Percentiles rank a stretch among this genome's conserved stretches.
Evolutionary conservation across 2,888 invertebrate genomes (phyloP).

Genomic region (Microctonus hyperodae): DNA sequence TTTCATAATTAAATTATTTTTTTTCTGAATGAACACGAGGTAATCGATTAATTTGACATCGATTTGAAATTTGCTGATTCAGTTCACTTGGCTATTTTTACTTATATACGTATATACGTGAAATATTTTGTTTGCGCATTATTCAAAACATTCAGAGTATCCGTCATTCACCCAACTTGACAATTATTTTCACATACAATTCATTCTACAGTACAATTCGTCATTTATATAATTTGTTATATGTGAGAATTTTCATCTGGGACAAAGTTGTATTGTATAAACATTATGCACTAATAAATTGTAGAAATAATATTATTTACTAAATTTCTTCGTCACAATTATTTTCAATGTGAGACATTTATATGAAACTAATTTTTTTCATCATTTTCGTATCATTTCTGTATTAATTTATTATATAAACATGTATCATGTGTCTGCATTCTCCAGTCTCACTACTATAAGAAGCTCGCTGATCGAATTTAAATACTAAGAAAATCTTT

Average conservation of each 20-base stretch:
- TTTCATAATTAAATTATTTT: conserved; percentile 18
- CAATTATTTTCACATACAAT: conserved; percentile 9
- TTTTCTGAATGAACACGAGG: conserved; percentile 24
- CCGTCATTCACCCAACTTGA: background rate
- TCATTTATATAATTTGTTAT: background rate
- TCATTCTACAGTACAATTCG: conserved; percentile 13
- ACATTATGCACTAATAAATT: conserved; percentile 9
- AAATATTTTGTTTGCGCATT: conserved; percentile 8
- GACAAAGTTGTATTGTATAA: background rate
- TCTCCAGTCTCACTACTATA: conserved; percentile 18
- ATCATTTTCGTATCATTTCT: too few relatives aligned
- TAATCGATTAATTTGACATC: conserved; percentile 23
- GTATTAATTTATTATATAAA: background rate
- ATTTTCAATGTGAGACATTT: background rate
- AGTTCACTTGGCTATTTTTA: conserved; percentile 18
- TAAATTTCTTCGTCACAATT: background rate
- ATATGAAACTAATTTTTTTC: background rate
- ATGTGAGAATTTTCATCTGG: conserved; percentile 6
- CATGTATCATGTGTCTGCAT: conserved; percentile 12
- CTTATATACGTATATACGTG: background rate
- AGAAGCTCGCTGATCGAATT: conserved; percentile 23
- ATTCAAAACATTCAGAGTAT: background rate
- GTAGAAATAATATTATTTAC: background rate
- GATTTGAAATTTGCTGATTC: conserved; percentile 23
- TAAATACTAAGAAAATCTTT: conserved; percentile 3